Evolutionary conservation across 2,113 vertebrate species (phyloP).

Genomic region (Hippocampus abdominalis): DNA sequence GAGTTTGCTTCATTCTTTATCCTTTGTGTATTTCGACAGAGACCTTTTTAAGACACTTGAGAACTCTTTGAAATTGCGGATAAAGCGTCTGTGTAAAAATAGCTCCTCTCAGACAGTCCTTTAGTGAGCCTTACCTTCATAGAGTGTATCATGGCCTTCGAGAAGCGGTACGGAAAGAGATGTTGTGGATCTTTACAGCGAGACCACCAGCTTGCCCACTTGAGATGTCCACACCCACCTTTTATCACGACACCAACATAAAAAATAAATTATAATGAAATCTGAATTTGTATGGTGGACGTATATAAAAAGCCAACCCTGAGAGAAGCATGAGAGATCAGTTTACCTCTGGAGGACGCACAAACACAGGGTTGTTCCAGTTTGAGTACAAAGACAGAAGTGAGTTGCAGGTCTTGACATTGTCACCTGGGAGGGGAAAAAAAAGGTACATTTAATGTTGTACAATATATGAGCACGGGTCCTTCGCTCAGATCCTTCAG

Average conservation of each 20-base stretch:
- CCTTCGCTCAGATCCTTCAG: slow-evolving; percentile 7
- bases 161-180: slow-evolving; percentile 93
- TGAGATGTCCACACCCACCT: slow-evolving; percentile 90
- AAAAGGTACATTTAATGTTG: not conserved
- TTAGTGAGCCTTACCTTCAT: slow-evolving; percentile 77
- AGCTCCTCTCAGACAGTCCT: not conserved
- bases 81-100: too few species aligned
- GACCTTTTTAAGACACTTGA: too few species aligned
- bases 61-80: too few species aligned
- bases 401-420: slow-evolving; percentile 51
- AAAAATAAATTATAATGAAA: not conserved
- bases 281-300: not conserved
- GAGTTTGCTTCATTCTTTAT: too few species aligned
- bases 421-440: slow-evolving; percentile 57
- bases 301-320: not conserved
- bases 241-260: not conserved
- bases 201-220: slow-evolving; percentile 78
- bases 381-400: slow-evolving; percentile 81
- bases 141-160: slow-evolving; percentile 92
- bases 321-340: not conserved
- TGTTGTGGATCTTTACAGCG: slow-evolving; percentile 91
- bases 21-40: too few species aligned
- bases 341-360: slow-evolving; percentile 79
- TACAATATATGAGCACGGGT: not conserved
- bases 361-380: slow-evolving; percentile 94